Evolutionary conservation across 2,797 vertebrate genomes (phyloP).

Genomic region (Varecia variegata): DNA sequence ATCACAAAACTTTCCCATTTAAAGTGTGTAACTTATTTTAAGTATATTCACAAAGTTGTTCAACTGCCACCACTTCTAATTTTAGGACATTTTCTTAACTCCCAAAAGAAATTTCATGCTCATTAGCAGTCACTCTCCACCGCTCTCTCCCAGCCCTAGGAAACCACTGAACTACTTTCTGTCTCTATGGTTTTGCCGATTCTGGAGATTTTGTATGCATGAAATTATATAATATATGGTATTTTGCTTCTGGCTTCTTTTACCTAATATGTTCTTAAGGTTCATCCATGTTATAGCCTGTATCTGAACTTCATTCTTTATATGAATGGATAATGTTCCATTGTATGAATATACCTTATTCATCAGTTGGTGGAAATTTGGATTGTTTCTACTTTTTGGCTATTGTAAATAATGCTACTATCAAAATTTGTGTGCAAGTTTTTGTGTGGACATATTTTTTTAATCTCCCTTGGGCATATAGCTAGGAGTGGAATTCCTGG

Average conservation of each 20-base stretch:
- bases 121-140: not conserved
- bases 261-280: not conserved
- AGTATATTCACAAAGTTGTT: not conserved
- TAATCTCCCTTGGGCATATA: not conserved
- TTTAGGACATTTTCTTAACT: not conserved
- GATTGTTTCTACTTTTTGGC: not conserved
- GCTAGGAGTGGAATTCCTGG: not conserved
- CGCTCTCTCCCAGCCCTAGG: not conserved
- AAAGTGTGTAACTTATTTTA: not conserved
- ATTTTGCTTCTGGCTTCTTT: not conserved
- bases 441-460: not conserved
- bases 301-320: not conserved
- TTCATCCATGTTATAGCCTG: not conserved
- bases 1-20: not conserved
- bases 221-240: not conserved
- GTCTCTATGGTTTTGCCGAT: not conserved
- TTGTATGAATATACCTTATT: not conserved
- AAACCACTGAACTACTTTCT: not conserved
- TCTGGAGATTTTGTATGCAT: not conserved
- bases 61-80: not conserved
- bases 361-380: not conserved
- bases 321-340: not conserved
- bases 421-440: not conserved
- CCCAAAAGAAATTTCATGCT: not conserved
- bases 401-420: not conserved